Evolutionary conservation across 92 coral and sea anemone species (phyloP).

Genomic region (Blastomussa wellsi): DNA sequence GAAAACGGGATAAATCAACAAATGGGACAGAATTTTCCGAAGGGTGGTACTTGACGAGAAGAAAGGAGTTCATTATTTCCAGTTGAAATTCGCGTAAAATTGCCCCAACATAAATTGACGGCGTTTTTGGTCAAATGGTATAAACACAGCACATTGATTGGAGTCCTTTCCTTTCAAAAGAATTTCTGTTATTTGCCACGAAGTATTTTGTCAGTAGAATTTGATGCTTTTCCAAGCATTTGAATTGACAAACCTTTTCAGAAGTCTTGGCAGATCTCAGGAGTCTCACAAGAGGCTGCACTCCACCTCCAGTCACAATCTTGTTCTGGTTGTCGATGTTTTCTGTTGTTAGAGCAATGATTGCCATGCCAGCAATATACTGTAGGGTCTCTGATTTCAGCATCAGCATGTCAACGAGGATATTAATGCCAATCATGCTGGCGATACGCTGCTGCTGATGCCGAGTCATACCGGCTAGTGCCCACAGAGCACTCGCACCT

Average conservation of each 20-base stretch:
- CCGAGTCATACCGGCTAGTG: constrained; percentile 87
- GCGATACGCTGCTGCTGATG: constrained; percentile 93
- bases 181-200: no score
- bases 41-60: no score
- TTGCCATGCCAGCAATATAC: constrained; percentile 94
- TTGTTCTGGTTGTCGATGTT: constrained; percentile 92
- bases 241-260: constrained; percentile 66
- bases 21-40: no score
- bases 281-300: constrained; percentile 88
- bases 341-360: constrained; percentile 89
- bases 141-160: no score
- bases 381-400: constrained; percentile 90
- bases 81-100: no score
- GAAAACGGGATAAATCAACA: no score
- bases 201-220: no score
- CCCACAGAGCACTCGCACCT: constrained; percentile 99
- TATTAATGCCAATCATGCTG: constrained; percentile 91
- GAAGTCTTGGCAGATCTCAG: constrained; percentile 85
- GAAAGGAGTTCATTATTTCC: no score
- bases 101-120: no score
- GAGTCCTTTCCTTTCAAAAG: no score
- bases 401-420: constrained; percentile 96
- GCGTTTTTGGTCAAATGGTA: no score
- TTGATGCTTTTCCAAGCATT: background rate
- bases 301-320: constrained; percentile 93